These are phyloP conservation scores for Apis dorsata DNA, from an alignment of 1,140 invertebrate species.

Conservation along the genomic window DNA sequence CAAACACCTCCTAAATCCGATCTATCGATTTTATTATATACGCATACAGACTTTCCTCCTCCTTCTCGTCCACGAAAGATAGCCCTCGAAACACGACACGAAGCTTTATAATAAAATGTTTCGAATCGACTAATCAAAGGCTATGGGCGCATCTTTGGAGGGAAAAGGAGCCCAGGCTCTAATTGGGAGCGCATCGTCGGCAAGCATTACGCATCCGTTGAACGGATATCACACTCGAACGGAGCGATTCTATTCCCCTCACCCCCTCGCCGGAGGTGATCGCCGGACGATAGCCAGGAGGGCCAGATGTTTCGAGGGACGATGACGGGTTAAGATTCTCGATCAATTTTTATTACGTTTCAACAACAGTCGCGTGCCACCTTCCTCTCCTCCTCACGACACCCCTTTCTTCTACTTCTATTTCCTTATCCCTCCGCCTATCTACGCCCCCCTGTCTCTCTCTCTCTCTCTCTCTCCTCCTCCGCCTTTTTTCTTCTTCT, in stretches of 20 bases:
- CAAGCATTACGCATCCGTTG: constrained; percentile 58
- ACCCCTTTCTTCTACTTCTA: constrained; percentile 31
- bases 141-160: neutral
- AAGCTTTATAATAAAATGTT: constrained; percentile 9
- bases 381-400: constrained; percentile 15
- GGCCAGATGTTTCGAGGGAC: constrained; percentile 68
- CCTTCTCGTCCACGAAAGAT: too few species aligned
- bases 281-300: constrained; percentile 67
- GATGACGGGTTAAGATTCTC: constrained; percentile 64
- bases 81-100: too few species aligned
- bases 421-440: constrained; percentile 53
- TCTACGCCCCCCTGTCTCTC: constrained; percentile 32
- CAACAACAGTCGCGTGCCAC: constrained; percentile 64
- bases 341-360: constrained; percentile 68
- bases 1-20: too few species aligned
- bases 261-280: constrained; percentile 58
- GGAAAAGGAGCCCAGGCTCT: constrained; percentile 25
- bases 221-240: constrained; percentile 55
- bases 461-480: neutral
- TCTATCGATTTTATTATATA: too few species aligned
- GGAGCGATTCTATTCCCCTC: constrained; percentile 60
- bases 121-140: constrained; percentile 42
- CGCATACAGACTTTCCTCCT: too few species aligned
- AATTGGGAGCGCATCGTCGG: constrained; percentile 57
- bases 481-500: neutral